Evolutionary conservation across 2,113 vertebrate genomes (phyloP), one percentile per base, ranked within the genome.

Genomic region (Sylvicapra grimmia): DNA sequence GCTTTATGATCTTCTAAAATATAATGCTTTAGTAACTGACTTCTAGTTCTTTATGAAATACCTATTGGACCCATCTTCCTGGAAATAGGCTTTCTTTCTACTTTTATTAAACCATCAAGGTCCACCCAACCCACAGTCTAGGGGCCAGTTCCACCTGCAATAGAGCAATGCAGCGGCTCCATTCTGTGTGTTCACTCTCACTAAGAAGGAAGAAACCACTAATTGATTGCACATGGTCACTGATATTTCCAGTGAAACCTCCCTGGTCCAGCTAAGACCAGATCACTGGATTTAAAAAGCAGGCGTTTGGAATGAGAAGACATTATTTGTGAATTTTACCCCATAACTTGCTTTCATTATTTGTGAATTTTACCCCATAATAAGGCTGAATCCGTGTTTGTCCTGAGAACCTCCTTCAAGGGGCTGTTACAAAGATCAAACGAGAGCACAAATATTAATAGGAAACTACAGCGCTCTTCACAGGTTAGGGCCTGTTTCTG

Each of bases 401-500:
- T 19, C 40, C 61, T 53, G 33, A 65, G 56, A 87, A 9, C 23
- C 15, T 23, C 25, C 65, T 61, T 61, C 58, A 59, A 1, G 1
- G 25, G 16, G 6, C 2, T 1, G 53, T 56, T 19, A 31, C 3
- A 23, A 82, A 31, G 54, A 72, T 21, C 83, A 75, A 27, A 27
- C 1, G 31, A 86, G 25, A 63, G 29, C 44, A 18, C 0, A 3
- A 27, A 80, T 25, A 25, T 11, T 12, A 16, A 44, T 10, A 47
- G 25, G 75, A 59, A 65, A 10, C n/a, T 15, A 3, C 1, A 18
- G n/a, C 0, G 44, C 19, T 14, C 31, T 16, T 77, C 12, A 68
- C 8, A n/a, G 13, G 36, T 16, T 3, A 12, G 11, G 3, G 8
- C 21, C 0, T 61, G 9, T 27, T 79, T 49, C 13, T 8, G 16